Conservation (phyloP, 2,797 vertebrate genomes). For the Heterohyrax brucei region DNA sequence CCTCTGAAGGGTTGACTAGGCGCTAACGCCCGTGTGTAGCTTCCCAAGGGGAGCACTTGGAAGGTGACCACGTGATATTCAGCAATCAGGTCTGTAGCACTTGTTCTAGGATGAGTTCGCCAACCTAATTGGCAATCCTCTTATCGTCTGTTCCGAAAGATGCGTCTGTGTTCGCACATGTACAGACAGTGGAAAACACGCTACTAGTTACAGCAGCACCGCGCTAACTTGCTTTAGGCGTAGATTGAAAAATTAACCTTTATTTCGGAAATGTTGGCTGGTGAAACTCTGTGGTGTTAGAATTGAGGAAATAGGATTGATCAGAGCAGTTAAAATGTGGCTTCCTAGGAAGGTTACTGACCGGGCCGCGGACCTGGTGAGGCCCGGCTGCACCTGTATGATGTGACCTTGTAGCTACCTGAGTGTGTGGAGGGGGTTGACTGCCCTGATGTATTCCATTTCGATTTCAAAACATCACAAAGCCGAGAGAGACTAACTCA, state of each 20-base stretch:
- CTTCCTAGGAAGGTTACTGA: background rate
- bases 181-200: background rate
- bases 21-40: too few relatives aligned
- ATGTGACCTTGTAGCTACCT: background rate
- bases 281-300: background rate
- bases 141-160: background rate
- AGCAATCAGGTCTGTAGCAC: too few relatives aligned
- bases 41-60: too few relatives aligned
- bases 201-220: background rate
- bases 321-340: background rate
- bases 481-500: conserved; percentile 85
- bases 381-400: background rate
- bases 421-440: conserved; percentile 77
- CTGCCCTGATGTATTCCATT: conserved; percentile 89
- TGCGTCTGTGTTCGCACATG: background rate
- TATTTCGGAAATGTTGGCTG: conserved; percentile 61
- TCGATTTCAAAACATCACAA: conserved; percentile 88
- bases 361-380: background rate
- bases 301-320: conserved; percentile 38
- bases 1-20: too few relatives aligned
- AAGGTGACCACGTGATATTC: too few relatives aligned
- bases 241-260: conserved; percentile 14
- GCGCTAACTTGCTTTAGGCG: background rate
- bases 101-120: too few relatives aligned
- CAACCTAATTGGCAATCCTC: background rate